phyloP scores from a whole-genome alignment of 2,113 vertebrate species.

The Petrocephalus zakoni region DNA sequence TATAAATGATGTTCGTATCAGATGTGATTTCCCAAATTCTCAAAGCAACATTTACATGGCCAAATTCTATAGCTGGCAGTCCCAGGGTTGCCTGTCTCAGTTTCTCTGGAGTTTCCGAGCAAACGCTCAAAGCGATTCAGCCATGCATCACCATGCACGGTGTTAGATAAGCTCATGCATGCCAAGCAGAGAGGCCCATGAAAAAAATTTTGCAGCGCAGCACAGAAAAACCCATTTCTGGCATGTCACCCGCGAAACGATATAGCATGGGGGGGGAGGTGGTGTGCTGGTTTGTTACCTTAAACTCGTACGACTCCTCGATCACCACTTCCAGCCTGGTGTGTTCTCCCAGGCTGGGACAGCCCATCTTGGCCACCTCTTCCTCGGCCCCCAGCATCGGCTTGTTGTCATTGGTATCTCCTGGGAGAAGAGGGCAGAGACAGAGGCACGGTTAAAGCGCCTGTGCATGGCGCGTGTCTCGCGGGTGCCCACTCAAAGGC shows the following conservation, averaged over 20 bases:
- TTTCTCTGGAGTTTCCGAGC: neutral
- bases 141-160: neutral
- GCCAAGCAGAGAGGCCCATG: neutral
- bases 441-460: neutral
- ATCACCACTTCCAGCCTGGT: conserved; percentile 68
- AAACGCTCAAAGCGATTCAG: neutral
- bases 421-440: conserved; percentile 34
- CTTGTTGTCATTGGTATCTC: conserved; percentile 70
- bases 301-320: conserved; percentile 73
- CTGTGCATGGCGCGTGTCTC: neutral
- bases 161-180: neutral
- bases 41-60: neutral
- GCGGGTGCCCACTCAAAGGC: neutral
- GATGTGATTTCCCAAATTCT: neutral
- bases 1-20: neutral
- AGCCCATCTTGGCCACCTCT: conserved; percentile 70
- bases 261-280: neutral
- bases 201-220: neutral
- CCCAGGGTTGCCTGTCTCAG: neutral
- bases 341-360: conserved; percentile 66
- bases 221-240: neutral
- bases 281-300: conserved; percentile 45
- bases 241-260: neutral
- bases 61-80: neutral
- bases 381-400: conserved; percentile 45